A percentile compares a stretch with the other conserved stretches of the same genome.
These are phyloP conservation scores for Drosophila borborema DNA, from an alignment of 2,888 invertebrate species.

Conservation along the genomic window DNA sequence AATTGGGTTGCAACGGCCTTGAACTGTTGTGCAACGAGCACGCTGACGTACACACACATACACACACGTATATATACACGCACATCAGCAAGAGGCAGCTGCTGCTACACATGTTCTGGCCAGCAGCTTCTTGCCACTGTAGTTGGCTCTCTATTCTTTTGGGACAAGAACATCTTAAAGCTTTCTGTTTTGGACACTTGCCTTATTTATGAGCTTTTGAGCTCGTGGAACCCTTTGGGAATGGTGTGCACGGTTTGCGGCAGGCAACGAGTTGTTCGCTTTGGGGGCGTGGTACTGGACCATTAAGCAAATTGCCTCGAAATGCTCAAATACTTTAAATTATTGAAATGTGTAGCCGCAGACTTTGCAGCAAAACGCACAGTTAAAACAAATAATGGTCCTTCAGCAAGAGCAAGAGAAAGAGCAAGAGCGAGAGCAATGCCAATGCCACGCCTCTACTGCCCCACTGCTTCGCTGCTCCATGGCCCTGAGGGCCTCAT, in stretches of 20 bases:
- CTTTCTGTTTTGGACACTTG: conserved; percentile 30
- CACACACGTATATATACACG: background rate
- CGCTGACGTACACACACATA: conserved; percentile 13
- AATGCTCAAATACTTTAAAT: conserved; percentile 70
- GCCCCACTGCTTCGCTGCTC: background rate
- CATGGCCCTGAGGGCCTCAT: conserved; percentile 62
- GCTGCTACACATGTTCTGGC: conserved; percentile 43
- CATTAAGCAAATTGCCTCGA: conserved; percentile 76
- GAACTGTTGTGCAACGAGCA: conserved; percentile 49
- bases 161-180: conserved; percentile 3
- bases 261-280: background rate
- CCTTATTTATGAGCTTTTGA: conserved; percentile 41
- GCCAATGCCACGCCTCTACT: conserved; percentile 58
- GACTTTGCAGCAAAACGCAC: conserved; percentile 44
- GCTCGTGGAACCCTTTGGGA: conserved; percentile 27
- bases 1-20: conserved; percentile 73
- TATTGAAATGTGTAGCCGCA: conserved; percentile 70
- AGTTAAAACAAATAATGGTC: conserved; percentile 66
- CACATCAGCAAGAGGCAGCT: conserved; percentile 19
- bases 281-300: conserved; percentile 30
- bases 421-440: conserved; percentile 24
- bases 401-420: conserved; percentile 19
- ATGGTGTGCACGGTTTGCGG: background rate
- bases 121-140: conserved; percentile 25
- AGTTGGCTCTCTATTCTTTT: background rate